A percentile compares a stretch with the other conserved stretches of the same genome.
Evolutionary conservation across 1,140 invertebrate genomes (phyloP).

Genomic region (Polyergus mexicanus): DNA sequence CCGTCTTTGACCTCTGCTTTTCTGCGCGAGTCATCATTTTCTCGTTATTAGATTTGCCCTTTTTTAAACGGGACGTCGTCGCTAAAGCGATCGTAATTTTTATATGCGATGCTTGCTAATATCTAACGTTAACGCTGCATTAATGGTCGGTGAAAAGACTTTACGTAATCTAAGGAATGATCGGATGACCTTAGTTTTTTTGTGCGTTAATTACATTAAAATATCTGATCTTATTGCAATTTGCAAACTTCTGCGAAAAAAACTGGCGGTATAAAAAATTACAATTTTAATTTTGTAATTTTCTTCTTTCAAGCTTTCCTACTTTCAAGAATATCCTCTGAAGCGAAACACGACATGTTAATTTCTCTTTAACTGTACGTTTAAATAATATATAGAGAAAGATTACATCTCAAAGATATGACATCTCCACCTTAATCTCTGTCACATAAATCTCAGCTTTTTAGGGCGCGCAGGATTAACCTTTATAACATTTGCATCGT

Average conservation of each 20-base stretch:
- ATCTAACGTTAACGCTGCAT: neutral
- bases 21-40: conserved; percentile 59
- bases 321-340: neutral
- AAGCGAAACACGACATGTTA: conserved; percentile 4
- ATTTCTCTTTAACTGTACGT: conserved; percentile 8
- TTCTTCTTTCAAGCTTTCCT: neutral
- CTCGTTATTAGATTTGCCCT: conserved; percentile 40
- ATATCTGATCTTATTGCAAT: neutral
- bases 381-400: conserved; percentile 15
- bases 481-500: conserved; percentile 28
- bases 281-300: neutral
- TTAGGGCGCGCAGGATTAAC: neutral
- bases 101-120: neutral
- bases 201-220: neutral
- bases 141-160: neutral
- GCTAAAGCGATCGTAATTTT: neutral
- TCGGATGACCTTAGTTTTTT: neutral
- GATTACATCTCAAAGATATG: neutral
- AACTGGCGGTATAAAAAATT: too few relatives aligned
- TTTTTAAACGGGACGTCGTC: conserved; percentile 29
- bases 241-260: neutral
- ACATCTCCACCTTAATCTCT: neutral
- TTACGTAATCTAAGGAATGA: neutral
- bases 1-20: conserved; percentile 61
- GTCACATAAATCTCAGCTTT: conserved; percentile 37